These are phyloP conservation scores for Ophion obscuratus DNA, from an alignment of 2,888 invertebrate species.

Conservation along the genomic window DNA sequence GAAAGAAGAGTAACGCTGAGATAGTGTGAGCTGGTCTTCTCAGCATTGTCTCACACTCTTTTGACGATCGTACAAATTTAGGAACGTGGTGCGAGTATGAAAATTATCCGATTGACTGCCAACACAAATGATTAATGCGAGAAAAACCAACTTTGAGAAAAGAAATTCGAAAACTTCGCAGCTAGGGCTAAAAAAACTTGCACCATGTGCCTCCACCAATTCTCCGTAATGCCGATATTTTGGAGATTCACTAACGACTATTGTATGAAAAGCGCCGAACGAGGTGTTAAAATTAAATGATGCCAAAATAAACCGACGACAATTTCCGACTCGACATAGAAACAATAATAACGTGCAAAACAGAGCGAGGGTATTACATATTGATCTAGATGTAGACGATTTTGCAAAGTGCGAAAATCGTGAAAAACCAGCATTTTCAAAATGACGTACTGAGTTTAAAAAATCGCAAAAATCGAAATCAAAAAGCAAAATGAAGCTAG, in stretches of 20 bases:
- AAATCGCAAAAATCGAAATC: too few species aligned
- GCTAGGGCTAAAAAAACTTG: constrained; percentile 48
- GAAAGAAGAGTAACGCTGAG: constrained; percentile 58
- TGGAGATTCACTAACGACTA: not conserved
- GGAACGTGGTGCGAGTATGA: constrained; percentile 65
- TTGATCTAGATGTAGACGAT: constrained; percentile 8
- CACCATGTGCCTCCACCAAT: constrained; percentile 54
- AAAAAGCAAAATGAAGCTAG: too few species aligned
- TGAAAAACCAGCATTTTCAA: too few species aligned
- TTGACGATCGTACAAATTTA: constrained; percentile 65
- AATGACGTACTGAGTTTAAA: too few species aligned
- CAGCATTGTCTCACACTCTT: constrained; percentile 69
- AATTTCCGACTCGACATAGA: constrained; percentile 1
- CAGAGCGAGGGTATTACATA: constrained; percentile 37
- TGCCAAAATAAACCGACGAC: constrained; percentile 10
- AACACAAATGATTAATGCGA: constrained; percentile 38
- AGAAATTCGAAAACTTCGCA: constrained; percentile 40
- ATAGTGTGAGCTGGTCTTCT: constrained; percentile 55
- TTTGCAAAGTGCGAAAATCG: too few species aligned
- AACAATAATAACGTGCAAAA: constrained; percentile 27
- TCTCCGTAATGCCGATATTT: too few species aligned
- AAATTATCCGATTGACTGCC: constrained; percentile 56
- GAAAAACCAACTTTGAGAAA: constrained; percentile 15
- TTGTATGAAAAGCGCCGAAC: not conserved
- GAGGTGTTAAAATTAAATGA: not conserved